These are phyloP conservation scores for Geococcyx californianus DNA, from an alignment of 2,113 vertebrate species.

Conservation along the genomic window DNA sequence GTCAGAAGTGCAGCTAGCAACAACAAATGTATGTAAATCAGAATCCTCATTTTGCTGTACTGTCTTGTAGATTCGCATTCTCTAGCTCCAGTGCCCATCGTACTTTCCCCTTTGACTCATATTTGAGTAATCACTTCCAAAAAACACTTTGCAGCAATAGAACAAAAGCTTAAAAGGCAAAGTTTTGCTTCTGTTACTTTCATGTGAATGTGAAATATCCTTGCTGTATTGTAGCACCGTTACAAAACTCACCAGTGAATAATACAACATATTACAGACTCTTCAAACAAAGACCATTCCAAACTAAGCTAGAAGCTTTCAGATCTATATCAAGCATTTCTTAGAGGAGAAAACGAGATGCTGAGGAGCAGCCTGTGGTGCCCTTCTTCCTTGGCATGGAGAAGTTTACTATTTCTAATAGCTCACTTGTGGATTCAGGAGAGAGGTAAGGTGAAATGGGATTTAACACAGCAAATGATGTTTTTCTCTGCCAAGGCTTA, in stretches of 20 bases:
- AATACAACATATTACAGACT: background rate
- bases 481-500: background rate
- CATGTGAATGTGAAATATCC: background rate
- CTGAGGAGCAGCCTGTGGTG: background rate
- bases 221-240: background rate
- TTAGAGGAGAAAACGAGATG: background rate
- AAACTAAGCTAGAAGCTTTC: background rate
- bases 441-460: background rate
- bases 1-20: background rate
- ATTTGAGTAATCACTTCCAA: conserved; percentile 29
- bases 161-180: conserved; percentile 27
- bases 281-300: background rate
- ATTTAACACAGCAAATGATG: background rate
- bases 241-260: background rate
- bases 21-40: background rate
- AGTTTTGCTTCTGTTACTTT: background rate
- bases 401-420: background rate
- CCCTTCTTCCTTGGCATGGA: background rate
- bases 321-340: background rate
- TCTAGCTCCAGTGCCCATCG: background rate
- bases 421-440: background rate
- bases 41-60: background rate
- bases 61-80: background rate
- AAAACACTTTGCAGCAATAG: background rate
- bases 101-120: conserved; percentile 2